Base-by-base conservation (phyloP, 2,797 vertebrate genomes). In the Semaprochilodus insignis region DNA sequence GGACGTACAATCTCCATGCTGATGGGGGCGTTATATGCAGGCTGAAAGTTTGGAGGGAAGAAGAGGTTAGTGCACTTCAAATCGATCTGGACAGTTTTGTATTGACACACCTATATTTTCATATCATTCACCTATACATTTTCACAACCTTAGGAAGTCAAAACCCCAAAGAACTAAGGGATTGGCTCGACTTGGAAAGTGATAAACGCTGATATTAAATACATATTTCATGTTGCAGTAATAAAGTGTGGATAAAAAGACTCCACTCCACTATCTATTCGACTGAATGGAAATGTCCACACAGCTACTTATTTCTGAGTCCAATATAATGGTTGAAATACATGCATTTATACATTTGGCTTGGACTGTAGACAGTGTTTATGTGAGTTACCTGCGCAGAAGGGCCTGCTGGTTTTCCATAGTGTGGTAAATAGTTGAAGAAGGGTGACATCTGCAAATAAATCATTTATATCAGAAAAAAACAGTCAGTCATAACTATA, bases 1-100 rank as follows among this genome's bases (percentile, higher is more conserved):
- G 54, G 10, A 62, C 93, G 0, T 92, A 95, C 94, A 1, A 94
- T 88, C 80, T 95, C 94, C 89, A 95, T 89, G 72, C 94, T 95
- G 89, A 95, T 88, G 36, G 88, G 91, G 0, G 87, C 89, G 19
- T 87, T 76, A 31, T 90, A 1, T 72, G 71, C 92, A 74, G 86
- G 82, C 34, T 88, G 91, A 74, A 87, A 82, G 31, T 90, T 81
- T 19, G 85, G 31, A 52, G 76, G 91, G 63, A 76, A 78, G 59
- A 83, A 90, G 63, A 87, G 79, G 25, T 81, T 89, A 81, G 77
- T 91, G 66, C 84, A 80, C 93, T 95, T 62, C 13, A 62, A 82
- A 81, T 51, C 52, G 55, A 84, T 78, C 8, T 4, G 31, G 78
- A 52, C 13, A 57, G 17, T 51, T 17, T 36, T 75, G 67, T 51